Base-by-base conservation (phyloP, 1,140 invertebrate genomes). In the Hycleus cichorii region DNA sequence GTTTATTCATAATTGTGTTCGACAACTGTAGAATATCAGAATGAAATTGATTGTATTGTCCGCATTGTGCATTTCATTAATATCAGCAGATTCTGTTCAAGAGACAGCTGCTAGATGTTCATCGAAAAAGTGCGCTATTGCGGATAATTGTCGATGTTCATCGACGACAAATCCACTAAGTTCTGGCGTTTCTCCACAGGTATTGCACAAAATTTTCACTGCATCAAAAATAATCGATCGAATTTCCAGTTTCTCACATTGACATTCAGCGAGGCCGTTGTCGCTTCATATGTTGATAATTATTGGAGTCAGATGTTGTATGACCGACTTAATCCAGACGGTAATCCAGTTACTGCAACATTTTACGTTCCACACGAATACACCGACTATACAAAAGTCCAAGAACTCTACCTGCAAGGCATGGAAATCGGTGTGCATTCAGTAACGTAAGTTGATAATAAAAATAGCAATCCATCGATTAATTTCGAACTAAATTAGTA, bases 311-410 rank as follows among this genome's bases (percentile, higher is more conserved):
- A 80, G 38, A 65, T 85, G 1, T 76, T 89, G 24, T 77, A 80
- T 49, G 77, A 76, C 4, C 69, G 85, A 0, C 66, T 8, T 42
- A 81, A 85, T 75, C 81, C 81, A 1, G 85, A 90, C 72, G 78
- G 78, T 7, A 86, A 84, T 56, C 76, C 77, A 1, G 78, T 81
- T 1, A 72, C 78, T 3, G 78, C 77, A 25, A 88, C 86, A 0
- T 85, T 86, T 71, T 89, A 83, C 67, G 75, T 87, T 3, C 81
- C 79, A 8, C 83, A 88, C 64, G 83, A 87, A 60, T 87, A 85
- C 63, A 85, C 84, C 0, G 80, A 88, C 70, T 89, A 89, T 61
- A 71, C 75, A 25, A 64, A 76, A 62, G 66, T 88, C 9, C 80
- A 86, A 51, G 75, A 86, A 52, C 67, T 88, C 0, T 84, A 84